Evolutionary conservation across 2,888 invertebrate species (phyloP), one percentile per base, ranked within the genome.

Genomic region (Caradrina kadenii): DNA sequence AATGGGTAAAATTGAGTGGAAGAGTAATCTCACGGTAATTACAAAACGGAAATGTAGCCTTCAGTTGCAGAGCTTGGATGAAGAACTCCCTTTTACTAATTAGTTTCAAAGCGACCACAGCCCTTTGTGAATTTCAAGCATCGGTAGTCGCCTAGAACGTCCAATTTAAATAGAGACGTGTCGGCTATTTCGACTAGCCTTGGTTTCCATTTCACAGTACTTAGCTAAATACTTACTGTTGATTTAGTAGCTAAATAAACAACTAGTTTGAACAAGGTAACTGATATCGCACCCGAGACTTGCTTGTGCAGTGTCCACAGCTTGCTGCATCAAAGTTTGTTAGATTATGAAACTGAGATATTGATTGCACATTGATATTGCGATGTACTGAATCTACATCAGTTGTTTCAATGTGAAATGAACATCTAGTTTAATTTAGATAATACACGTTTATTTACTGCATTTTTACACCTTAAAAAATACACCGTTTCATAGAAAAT

Each of bases 261-360:
- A 86, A 91, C 81, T 89, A 88, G 88, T 82, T 88, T 79, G 82
- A 84, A 86, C 77, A 85, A 85, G 83, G 67, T 73, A 81, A 87
- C 82, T 86, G 80, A 86, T 86, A 87, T 80, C 91, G 93, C 93
- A 93, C 93, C 88, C 84, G 88, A 84, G 78, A 80, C 87, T 86
- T 87, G 93, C 92, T 93, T 94, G 93, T 91, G 92, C 94, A 94
- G 94, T 91, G 92, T 94, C 96, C 93, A 91, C 91, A 93, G 95
- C 95, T 95, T 96, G 96, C 96, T 96, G 96, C 96, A 96, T 95
- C 96, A 95, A 94, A 92, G 87, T 93, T 90, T 91, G 83, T 86
- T 86, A 86, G 79, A 72, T 79, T 64, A 63, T 81, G 79, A 80
- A 61, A 85, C 49, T 69, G 81, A 77, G 78, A 87, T 83, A 87